A percentile compares a stretch with the other conserved stretches of the same genome.
Evolutionary conservation across 1,140 invertebrate species (phyloP).

Genomic region (Heliothis virescens): DNA sequence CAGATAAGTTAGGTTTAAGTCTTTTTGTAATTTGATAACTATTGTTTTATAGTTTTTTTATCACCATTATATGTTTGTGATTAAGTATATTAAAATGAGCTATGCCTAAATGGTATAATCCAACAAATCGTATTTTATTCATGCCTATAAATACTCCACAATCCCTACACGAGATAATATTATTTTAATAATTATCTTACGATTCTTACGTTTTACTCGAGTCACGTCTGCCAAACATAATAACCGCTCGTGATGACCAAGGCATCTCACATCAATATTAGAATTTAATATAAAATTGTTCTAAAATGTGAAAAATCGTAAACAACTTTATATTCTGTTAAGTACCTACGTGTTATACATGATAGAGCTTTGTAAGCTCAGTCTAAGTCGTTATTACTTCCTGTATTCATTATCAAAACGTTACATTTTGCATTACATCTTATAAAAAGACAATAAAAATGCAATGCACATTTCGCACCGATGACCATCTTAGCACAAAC

Average conservation of each 20-base stretch:
- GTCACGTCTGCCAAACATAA: no score
- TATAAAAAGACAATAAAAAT: constrained; percentile 24
- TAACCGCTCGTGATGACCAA: no score
- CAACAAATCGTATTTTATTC: constrained; percentile 18
- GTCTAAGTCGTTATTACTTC: constrained; percentile 19
- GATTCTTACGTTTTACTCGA: neutral
- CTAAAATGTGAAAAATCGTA: no score
- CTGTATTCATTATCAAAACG: constrained; percentile 15
- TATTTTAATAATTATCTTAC: neutral
- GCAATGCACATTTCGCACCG: constrained; percentile 1
- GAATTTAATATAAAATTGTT: no score
- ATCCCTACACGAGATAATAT: no score
- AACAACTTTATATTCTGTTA: neutral
- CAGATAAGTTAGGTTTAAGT: neutral
- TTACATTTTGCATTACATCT: neutral
- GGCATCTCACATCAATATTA: no score
- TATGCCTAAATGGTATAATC: constrained; percentile 4
- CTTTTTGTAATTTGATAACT: neutral
- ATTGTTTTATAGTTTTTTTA: constrained; percentile 11
- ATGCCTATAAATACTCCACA: neutral
- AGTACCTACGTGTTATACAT: neutral
- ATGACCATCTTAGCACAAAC: constrained; percentile 5
- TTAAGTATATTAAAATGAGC: constrained; percentile 25
- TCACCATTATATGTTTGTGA: constrained; percentile 10
- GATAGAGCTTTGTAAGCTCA: constrained; percentile 1